These are phyloP conservation scores for Psammodynastes pulverulentus DNA, from an alignment of 2,113 vertebrate species.

Conservation along the genomic window DNA sequence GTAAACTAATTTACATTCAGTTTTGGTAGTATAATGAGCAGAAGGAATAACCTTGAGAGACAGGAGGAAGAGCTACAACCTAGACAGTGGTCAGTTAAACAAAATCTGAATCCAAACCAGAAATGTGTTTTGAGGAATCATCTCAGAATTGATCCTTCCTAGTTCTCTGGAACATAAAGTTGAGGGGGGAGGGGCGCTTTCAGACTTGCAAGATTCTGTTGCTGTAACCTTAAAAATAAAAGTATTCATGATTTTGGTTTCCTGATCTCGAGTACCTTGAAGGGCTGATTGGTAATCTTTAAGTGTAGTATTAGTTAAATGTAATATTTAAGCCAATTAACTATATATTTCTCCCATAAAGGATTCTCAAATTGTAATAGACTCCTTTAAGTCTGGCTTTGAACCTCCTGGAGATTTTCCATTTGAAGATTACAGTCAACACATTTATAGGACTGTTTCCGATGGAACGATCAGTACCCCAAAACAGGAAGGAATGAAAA, in stretches of 20 bases:
- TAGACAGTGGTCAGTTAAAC: background rate
- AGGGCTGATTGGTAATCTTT: background rate
- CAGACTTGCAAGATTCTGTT: background rate
- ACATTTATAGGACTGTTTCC: conserved; percentile 91
- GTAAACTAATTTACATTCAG: background rate
- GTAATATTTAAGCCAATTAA: background rate
- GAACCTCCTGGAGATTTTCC: conserved; percentile 93
- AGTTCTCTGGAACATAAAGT: background rate
- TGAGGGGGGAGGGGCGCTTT: background rate
- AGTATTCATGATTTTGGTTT: background rate
- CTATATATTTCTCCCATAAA: conserved; percentile 52
- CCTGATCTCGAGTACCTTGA: background rate
- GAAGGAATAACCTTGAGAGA: background rate
- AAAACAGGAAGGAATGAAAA: conserved; percentile 80
- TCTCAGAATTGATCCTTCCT: background rate
- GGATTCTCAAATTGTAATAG: conserved; percentile 92
- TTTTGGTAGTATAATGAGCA: background rate
- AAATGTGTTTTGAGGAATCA: background rate
- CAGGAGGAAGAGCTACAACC: background rate
- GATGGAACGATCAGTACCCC: conserved; percentile 92
- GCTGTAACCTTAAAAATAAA: background rate
- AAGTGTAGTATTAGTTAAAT: background rate
- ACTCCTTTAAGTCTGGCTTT: conserved; percentile 97
- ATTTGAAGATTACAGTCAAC: conserved; percentile 97
- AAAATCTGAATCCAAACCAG: background rate